Conservation (phyloP, 2,797 vertebrate species). For the Alca torda region DNA sequence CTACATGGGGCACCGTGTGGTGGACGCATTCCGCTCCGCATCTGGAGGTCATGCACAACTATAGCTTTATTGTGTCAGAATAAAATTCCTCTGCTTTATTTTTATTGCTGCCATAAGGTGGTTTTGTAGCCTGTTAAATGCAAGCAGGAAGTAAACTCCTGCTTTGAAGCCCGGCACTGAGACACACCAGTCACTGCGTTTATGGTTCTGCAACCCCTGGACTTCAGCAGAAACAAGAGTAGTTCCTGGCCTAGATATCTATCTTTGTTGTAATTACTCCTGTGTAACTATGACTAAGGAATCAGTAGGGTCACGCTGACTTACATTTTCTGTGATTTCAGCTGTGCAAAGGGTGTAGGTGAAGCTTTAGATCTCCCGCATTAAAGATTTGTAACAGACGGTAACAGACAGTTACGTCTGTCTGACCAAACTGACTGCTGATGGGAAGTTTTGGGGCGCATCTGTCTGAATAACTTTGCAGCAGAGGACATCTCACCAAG, state of each 20-base stretch:
- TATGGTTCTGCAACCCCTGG: not conserved
- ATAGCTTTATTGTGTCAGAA: not conserved
- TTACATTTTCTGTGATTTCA: not conserved
- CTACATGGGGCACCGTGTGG: fast-evolving
- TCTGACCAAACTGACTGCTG: not conserved
- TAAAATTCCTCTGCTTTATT: not conserved
- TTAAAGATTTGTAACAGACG: not conserved
- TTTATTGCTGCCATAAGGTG: slow-evolving; percentile 16
- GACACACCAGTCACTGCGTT: not conserved
- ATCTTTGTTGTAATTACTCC: not conserved
- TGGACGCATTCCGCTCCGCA: not conserved
- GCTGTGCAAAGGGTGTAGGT: not conserved
- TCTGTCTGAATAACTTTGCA: not conserved
- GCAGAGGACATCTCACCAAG: not conserved
- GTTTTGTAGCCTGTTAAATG: not conserved
- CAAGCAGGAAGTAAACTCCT: slow-evolving; percentile 12
- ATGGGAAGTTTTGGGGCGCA: not conserved
- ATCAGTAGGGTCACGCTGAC: not conserved
- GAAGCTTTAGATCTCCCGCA: not conserved
- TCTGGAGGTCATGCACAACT: not conserved
- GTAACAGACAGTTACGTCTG: not conserved
- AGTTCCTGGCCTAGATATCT: not conserved
- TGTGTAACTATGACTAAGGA: not conserved
- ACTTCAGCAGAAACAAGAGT: not conserved
- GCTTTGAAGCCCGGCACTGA: not conserved